These are phyloP conservation scores for Agonopterix heracliana DNA, from an alignment of 2,888 invertebrate genomes.

Conservation along the genomic window DNA sequence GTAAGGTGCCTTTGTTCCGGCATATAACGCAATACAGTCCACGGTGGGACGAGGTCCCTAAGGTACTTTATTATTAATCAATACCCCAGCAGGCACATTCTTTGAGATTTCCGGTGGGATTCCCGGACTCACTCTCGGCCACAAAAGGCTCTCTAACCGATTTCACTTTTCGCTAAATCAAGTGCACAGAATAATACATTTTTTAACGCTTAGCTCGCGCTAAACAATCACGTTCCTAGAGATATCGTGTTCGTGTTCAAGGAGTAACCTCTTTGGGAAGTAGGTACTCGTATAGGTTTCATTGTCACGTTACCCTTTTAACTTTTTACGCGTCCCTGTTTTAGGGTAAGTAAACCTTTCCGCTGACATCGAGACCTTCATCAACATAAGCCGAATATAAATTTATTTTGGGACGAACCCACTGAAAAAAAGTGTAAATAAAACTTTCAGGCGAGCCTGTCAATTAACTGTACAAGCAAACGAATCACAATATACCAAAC, in stretches of 20 bases:
- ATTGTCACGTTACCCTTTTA: conserved; percentile 44
- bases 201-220: conserved; percentile 34
- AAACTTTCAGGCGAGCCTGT: neutral
- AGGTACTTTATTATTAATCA: conserved; percentile 43
- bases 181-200: conserved; percentile 43
- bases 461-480: neutral
- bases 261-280: too few relatives aligned
- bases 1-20: conserved; percentile 2
- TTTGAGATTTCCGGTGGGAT: conserved; percentile 40
- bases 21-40: conserved; percentile 7
- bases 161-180: conserved; percentile 45
- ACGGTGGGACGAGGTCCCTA: conserved; percentile 17
- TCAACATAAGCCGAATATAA: neutral
- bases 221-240: conserved; percentile 34
- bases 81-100: conserved; percentile 28
- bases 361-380: conserved; percentile 24
- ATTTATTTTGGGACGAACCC: neutral
- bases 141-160: conserved; percentile 44
- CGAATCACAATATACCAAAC: neutral
- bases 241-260: conserved; percentile 41
- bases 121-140: conserved; percentile 41
- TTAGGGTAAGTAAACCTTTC: conserved; percentile 21
- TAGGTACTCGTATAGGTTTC: conserved; percentile 19
- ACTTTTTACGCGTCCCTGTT: conserved; percentile 26
- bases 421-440: neutral